Base-by-base conservation (phyloP, 2,888 invertebrate genomes). In the Napeogenes inachia region DNA sequence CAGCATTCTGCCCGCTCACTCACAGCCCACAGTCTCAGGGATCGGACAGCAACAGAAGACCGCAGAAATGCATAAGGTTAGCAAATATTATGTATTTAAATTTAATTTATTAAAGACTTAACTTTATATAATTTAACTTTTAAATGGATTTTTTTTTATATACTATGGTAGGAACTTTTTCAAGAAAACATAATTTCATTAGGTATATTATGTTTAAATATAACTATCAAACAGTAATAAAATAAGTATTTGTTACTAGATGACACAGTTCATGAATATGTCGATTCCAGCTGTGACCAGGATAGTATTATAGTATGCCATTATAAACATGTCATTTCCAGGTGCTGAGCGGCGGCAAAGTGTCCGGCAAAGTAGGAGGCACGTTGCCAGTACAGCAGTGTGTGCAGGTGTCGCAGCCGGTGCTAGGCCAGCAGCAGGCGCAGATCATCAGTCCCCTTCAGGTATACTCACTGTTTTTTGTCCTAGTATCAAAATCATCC, bases 381-480 rank as follows among this genome's bases (percentile, higher is more conserved):
- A 70, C 81, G 21, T 78, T 91, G 70, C 92, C 75, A 62, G 91
- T 92, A 63, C 92, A 93, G 69, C 94, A 94, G 77, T 94, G 94
- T 80, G 94, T 94, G 61, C 94, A 94, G 76, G 94, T 94, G 0
- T 93, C 94, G 13, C 94, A 94, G 75, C 93, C 94, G 1, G 92
- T 95, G 86, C 87, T 93, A 38, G 91, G 92, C 3, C 93, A 93
- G 75, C 93, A 94, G 45, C 94, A 94, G 62, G 92, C 95, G 45
- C 95, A 95, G 82, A 93, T 95, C 71, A 93, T 95, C 70, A 94
- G 93, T 75, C 94, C 94, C 0, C 78, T 95, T 68, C 95, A 94
- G 88, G 93, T 93, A 63, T 59, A 50, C 21, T 59, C 30, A 57
- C 42, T 53, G 13, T 54, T 50, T 30, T 30, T 12, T 30, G n/a